phyloP scores from a whole-genome alignment of 2,888 invertebrate genomes.

The Nasonovia ribisnigri region DNA sequence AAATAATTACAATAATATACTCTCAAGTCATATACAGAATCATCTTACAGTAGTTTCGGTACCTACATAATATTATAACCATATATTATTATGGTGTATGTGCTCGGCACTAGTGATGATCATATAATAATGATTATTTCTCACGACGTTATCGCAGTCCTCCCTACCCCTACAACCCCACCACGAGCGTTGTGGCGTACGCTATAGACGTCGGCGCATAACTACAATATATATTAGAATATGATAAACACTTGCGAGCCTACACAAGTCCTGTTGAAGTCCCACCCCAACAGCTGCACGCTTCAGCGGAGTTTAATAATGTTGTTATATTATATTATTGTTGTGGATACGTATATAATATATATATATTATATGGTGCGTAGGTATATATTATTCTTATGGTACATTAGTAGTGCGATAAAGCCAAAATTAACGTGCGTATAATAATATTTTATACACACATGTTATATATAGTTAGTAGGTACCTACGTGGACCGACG shows the following conservation, averaged over 20 bases:
- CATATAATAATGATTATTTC: not conserved
- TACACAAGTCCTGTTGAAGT: not conserved
- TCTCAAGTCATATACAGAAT: not conserved
- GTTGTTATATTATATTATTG: not conserved
- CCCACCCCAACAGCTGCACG: not conserved
- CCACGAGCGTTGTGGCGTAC: not conserved
- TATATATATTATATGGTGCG: not conserved
- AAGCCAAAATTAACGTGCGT: slow-evolving; percentile 13
- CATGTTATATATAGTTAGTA: not conserved
- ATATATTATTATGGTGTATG: not conserved
- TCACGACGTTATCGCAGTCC: not conserved
- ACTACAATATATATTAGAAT: not conserved
- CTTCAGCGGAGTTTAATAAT: not conserved
- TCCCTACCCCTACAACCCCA: no score
- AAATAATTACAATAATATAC: not conserved
- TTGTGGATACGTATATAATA: no score
- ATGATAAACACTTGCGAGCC: not conserved
- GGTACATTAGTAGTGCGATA: not conserved
- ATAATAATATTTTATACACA: not conserved
- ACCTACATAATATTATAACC: not conserved
- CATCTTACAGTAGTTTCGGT: not conserved
- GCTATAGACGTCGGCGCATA: not conserved
- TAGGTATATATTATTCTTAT: not conserved
- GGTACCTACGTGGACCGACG: not conserved
- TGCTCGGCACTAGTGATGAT: not conserved